Base-by-base conservation (phyloP, 1,140 invertebrate species). In the Apocrypta bakeri region DNA sequence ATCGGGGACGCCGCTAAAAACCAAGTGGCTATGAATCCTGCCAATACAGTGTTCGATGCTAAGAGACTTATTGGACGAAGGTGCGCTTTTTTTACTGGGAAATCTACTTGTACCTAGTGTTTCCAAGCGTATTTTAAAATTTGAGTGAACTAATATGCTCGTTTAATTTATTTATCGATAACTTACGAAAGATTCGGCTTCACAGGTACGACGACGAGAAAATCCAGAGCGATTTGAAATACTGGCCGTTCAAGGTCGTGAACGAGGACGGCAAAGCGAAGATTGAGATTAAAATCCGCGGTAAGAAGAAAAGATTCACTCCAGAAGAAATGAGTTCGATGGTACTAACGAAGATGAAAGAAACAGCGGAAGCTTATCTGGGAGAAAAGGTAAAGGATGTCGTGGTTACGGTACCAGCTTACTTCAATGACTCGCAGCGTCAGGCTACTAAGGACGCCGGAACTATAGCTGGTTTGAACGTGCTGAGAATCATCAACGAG, bases 311-410 rank as follows among this genome's bases (percentile, higher is more conserved):
- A 87, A 93, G 89, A 25, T 97, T 97, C 90, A 94, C 94, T 11
- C 96, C 97, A 1, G 97, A 98, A 91, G 97, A 98, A 92, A 94
- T 98, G 80, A 97, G 96, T 69, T n/a, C n/a, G n/a, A n/a, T n/a
- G n/a, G n/a, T n/a, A n/a, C n/a, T n/a, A n/a, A n/a, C n/a, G n/a
- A n/a, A 96, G 88, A 96, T 96, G 95, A 95, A 95, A 84, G 95
- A 96, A 89, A 93, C 93, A 9, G 92, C 94, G 2, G 94, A 94
- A 83, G 91, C 93, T 0, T 94, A 92, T 83, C 84, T 94, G 42
- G 94, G 94, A 42, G 88, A 85, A 12, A 92, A 90, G 83, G 93
- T 95, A 0, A 92, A 89, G 77, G 94, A 95, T 86, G 95, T 95
- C 8, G 94, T 97, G 0, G 93, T 96, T 66, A 96, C 95, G 11